Evolutionary conservation across 2,888 invertebrate species (phyloP).

Genomic region (Philopedon plagiatum): DNA sequence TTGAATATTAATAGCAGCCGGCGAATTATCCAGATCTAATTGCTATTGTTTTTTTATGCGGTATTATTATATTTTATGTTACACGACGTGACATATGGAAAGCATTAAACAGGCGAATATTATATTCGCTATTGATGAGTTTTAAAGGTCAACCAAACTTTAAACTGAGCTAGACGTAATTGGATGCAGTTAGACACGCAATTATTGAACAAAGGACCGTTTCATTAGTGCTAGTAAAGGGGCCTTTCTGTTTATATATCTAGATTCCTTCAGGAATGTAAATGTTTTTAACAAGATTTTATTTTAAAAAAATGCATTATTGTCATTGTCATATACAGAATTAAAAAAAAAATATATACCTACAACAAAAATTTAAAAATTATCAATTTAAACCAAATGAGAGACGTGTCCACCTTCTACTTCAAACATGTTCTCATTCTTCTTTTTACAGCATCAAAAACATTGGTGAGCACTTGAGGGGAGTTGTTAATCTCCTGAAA

Average conservation of each 20-base stretch:
- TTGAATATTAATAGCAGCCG: neutral
- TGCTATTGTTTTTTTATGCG: neutral
- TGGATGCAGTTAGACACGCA: neutral
- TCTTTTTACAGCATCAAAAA: no score
- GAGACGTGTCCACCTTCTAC: no score
- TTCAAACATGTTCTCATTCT: no score
- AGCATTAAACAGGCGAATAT: neutral
- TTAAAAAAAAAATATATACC: no score
- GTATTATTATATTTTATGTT: neutral
- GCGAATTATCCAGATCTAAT: neutral
- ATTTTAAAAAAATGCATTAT: neutral
- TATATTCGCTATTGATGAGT: conserved; percentile 8
- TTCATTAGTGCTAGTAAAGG: neutral
- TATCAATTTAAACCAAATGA: no score
- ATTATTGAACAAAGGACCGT: conserved; percentile 7
- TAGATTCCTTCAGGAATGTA: no score
- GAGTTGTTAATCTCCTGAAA: no score
- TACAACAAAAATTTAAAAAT: no score
- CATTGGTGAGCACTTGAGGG: no score
- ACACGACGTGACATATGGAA: neutral
- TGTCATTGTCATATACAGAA: no score
- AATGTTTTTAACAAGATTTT: no score
- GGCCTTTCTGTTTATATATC: neutral
- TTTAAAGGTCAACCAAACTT: conserved; percentile 35
- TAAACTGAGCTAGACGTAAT: conserved; percentile 24